These are phyloP conservation scores for Habroteleia sp. DNA, from an alignment of 2,888 invertebrate genomes.

Conservation along the genomic window DNA sequence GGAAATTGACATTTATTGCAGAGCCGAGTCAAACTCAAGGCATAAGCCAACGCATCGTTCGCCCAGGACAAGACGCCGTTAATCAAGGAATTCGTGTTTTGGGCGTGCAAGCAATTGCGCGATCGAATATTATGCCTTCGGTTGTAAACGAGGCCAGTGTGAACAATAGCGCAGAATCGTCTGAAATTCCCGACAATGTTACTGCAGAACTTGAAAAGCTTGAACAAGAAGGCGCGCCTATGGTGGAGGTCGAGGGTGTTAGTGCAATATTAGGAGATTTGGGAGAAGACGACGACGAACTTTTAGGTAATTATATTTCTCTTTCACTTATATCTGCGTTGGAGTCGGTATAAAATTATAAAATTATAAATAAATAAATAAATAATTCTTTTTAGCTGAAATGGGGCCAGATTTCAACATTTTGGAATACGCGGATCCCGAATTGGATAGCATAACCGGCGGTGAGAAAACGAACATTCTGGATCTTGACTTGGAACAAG, in stretches of 20 bases:
- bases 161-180: constrained; percentile 78
- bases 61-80: constrained; percentile 72
- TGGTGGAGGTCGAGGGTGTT: constrained; percentile 83
- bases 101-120: constrained; percentile 70
- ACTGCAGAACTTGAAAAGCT: constrained; percentile 87
- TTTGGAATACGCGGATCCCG: constrained; percentile 96
- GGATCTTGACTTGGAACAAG: constrained; percentile 91
- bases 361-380: no score
- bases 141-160: constrained; percentile 72
- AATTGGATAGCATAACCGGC: constrained; percentile 90
- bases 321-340: no score
- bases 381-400: constrained; percentile 89
- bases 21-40: constrained; percentile 74
- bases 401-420: constrained; percentile 98
- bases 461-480: constrained; percentile 92
- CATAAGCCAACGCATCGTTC: constrained; percentile 75
- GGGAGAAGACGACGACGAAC: constrained; percentile 92
- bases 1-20: constrained; percentile 57
- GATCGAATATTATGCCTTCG: constrained; percentile 74
- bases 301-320: constrained; percentile 84
- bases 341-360: no score
- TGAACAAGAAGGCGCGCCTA: constrained; percentile 83
- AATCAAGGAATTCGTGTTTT: constrained; percentile 75
- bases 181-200: constrained; percentile 86
- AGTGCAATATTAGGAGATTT: constrained; percentile 91